phyloP scores from a whole-genome alignment of 2,113 vertebrate species.

The Anser brachyrhynchus region DNA sequence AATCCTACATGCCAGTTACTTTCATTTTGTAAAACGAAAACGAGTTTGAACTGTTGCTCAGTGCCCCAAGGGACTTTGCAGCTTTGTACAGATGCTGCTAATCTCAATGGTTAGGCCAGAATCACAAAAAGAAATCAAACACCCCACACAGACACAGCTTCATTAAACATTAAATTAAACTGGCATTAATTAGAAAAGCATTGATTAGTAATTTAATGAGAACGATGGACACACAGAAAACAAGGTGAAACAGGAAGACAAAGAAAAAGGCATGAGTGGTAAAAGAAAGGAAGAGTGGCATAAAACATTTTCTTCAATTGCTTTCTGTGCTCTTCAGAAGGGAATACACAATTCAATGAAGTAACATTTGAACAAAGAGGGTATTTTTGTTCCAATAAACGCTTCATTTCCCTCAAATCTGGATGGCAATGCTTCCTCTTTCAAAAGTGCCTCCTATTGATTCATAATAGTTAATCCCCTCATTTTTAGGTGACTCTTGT shows the following conservation, averaged over 20 bases:
- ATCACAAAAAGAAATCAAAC: slow-evolving; percentile 46
- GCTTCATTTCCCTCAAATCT: slow-evolving; percentile 67
- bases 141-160: background rate
- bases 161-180: slow-evolving; percentile 48
- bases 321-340: slow-evolving; percentile 52
- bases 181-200: slow-evolving; percentile 50
- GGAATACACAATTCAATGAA: slow-evolving; percentile 55
- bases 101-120: slow-evolving; percentile 7
- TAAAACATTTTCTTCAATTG: slow-evolving; percentile 48
- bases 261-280: slow-evolving; percentile 14
- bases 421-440: slow-evolving; percentile 63
- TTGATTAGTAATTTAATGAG: slow-evolving; percentile 35
- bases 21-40: background rate
- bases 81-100: slow-evolving; percentile 18
- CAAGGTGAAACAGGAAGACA: slow-evolving; percentile 26
- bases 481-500: slow-evolving; percentile 6
- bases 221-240: slow-evolving; percentile 24
- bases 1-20: background rate
- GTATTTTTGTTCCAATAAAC: slow-evolving; percentile 68
- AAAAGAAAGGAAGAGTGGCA: slow-evolving; percentile 33
- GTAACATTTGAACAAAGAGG: slow-evolving; percentile 58
- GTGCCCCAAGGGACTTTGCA: slow-evolving; percentile 19
- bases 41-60: background rate
- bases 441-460: slow-evolving; percentile 62
- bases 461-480: slow-evolving; percentile 51